Base-by-base conservation (phyloP, 2,888 invertebrate genomes). In the Diarsia dahlii region DNA sequence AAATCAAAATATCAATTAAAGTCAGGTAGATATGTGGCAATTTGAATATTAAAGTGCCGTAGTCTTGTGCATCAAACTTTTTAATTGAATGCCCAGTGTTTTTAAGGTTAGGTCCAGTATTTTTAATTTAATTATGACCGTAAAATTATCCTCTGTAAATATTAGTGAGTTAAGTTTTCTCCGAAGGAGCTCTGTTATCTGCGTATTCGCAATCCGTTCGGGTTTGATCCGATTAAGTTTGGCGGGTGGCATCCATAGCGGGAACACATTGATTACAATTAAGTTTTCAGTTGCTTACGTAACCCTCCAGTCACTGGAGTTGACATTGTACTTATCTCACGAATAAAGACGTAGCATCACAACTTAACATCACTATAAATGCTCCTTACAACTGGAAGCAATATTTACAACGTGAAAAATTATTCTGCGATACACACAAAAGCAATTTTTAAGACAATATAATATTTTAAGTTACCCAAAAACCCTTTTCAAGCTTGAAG, bases 251-350 rank as follows among this genome's bases (percentile, higher is more conserved):
- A 76, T 75, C 76, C 39, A 71, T 56, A 64, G 50, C 52, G 9
- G 34, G 20, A 62, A 80, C 54, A 78, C 76, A 81, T 85, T 76
- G 75, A 84, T 81, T 84, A 64, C 71, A 81, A 81, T 78, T 72
- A 80, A 75, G 73, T 77, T 78, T 74, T 76, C 76, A 67, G 54
- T 75, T 67, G 63, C 76, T 84, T 85, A 85, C 76, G 78, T 84
- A 86, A 85, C 84, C 39, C 48, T 45, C 28, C 10, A 71, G 73
- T 69, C 60, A 74, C 71, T 71, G n/a, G 72, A 74, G 71, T 78
- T 83, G 80, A 71, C 76, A 83, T 70, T 79, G 74, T 78, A 64
- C 39, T 66, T 71, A 85, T 64, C 74, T 76, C 46, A 74, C 56
- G 56, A 69, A 73, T 71, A 73, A 76, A 83, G 76, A 66, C 62